Conservation (phyloP, 2,797 vertebrate genomes). For the Oryzias sinensis region DNA sequence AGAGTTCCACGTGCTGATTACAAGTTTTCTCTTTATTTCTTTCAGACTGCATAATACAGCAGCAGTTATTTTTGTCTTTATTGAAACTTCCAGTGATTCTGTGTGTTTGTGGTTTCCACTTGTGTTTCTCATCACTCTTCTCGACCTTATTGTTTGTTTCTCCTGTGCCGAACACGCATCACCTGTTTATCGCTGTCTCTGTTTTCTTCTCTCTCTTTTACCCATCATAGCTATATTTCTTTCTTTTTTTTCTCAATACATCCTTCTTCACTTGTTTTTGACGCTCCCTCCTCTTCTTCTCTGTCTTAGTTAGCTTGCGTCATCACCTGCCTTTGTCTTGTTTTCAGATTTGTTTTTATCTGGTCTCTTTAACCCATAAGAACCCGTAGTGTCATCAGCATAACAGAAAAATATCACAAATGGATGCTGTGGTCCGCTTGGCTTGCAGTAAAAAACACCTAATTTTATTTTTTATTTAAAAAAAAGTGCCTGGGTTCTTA, state of each 20-base stretch:
- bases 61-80: slow-evolving; percentile 23
- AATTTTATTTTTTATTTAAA: too few species aligned
- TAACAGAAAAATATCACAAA: too few species aligned
- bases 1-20: slow-evolving; percentile 3
- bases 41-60: slow-evolving; percentile 8
- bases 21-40: background rate
- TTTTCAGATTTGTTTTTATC: slow-evolving; percentile 38
- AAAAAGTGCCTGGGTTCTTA: too few species aligned
- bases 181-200: slow-evolving; percentile 46
- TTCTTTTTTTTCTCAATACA: background rate
- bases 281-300: background rate
- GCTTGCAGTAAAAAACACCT: too few species aligned
- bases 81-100: slow-evolving; percentile 22
- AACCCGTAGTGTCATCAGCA: slow-evolving; percentile 25
- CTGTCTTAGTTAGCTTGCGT: slow-evolving; percentile 33
- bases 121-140: slow-evolving; percentile 33
- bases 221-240: slow-evolving; percentile 31
- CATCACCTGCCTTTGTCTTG: slow-evolving; percentile 38
- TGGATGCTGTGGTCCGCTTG: too few species aligned
- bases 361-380: slow-evolving; percentile 34
- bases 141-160: slow-evolving; percentile 45
- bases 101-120: slow-evolving; percentile 33
- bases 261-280: too few species aligned
- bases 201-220: slow-evolving; percentile 26
- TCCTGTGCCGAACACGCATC: slow-evolving; percentile 50